phyloP scores from a whole-genome alignment of 2,888 invertebrate genomes.

The Gastrophysa polygoni region DNA sequence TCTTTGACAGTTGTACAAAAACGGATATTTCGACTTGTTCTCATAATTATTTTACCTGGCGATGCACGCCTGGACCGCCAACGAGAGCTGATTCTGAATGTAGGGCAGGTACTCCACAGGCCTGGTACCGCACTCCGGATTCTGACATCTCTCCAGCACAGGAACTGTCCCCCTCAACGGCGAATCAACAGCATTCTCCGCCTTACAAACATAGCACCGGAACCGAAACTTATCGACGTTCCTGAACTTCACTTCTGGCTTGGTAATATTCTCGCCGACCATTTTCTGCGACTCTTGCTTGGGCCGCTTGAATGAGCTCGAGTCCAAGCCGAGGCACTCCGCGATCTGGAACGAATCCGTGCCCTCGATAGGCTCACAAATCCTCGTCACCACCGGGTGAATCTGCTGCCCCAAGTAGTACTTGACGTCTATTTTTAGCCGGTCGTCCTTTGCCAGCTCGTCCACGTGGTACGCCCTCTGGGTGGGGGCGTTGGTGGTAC shows the following conservation, averaged over 20 bases:
- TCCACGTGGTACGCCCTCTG: slow-evolving; percentile 95
- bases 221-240: slow-evolving; percentile 52
- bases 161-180: slow-evolving; percentile 54
- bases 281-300: slow-evolving; percentile 57
- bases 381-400: slow-evolving; percentile 92
- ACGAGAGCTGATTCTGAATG: slow-evolving; percentile 75
- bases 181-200: slow-evolving; percentile 46
- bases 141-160: slow-evolving; percentile 74
- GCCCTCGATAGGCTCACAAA: slow-evolving; percentile 95
- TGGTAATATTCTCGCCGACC: slow-evolving; percentile 43
- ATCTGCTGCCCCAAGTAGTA: slow-evolving; percentile 96
- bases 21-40: too few species aligned
- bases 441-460: slow-evolving; percentile 75
- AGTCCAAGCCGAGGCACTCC: slow-evolving; percentile 80
- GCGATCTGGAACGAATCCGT: slow-evolving; percentile 91
- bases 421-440: slow-evolving; percentile 78
- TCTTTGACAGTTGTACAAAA: too few species aligned
- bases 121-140: slow-evolving; percentile 68
- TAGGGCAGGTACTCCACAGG: slow-evolving; percentile 71
- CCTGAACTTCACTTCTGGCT: slow-evolving; percentile 46
- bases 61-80: slow-evolving; percentile 71
- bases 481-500: slow-evolving; percentile 76
- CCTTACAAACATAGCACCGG: slow-evolving; percentile 65
- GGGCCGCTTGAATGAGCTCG: slow-evolving; percentile 57
- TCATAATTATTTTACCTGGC: too few species aligned